These are phyloP conservation scores for Melanotaenia boesemani DNA, from an alignment of 2,797 vertebrate genomes.

Conservation along the genomic window DNA sequence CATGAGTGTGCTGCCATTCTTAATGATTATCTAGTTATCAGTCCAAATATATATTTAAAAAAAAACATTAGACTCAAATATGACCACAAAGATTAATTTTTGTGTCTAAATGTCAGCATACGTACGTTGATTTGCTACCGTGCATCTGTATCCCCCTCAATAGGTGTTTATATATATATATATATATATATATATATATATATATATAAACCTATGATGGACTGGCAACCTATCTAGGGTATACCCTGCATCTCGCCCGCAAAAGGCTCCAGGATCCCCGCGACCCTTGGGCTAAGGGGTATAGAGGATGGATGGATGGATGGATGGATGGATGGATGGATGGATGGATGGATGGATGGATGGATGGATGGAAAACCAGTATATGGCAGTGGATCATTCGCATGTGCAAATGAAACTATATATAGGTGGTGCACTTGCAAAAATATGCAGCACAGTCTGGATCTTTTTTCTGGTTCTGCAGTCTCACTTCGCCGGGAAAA, in stretches of 20 bases:
- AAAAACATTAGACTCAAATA: neutral
- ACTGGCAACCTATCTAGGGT: too few relatives aligned
- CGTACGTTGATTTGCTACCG: neutral
- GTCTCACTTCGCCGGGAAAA: constrained; percentile 18
- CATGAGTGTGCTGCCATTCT: constrained; percentile 17
- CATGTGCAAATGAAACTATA: constrained; percentile 51
- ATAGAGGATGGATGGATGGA: too few relatives aligned
- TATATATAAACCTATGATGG: neutral
- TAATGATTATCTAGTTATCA: constrained; percentile 21
- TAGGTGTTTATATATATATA: neutral
- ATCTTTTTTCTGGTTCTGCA: neutral
- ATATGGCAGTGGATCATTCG: constrained; percentile 63
- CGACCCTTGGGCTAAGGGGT: too few relatives aligned
- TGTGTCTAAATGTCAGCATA: neutral
- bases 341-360: too few relatives aligned
- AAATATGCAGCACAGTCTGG: constrained; percentile 31
- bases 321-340: too few relatives aligned
- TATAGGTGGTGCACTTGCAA: neutral
- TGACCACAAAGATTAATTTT: neutral
- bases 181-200: neutral
- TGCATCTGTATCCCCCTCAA: constrained; percentile 13
- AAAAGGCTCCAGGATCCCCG: too few relatives aligned
- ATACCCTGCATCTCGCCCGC: too few relatives aligned
- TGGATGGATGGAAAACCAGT: constrained; percentile 23
- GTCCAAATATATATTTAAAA: neutral